Base-by-base conservation (phyloP, 2,113 vertebrate genomes). In the Clinocottus analis region DNA sequence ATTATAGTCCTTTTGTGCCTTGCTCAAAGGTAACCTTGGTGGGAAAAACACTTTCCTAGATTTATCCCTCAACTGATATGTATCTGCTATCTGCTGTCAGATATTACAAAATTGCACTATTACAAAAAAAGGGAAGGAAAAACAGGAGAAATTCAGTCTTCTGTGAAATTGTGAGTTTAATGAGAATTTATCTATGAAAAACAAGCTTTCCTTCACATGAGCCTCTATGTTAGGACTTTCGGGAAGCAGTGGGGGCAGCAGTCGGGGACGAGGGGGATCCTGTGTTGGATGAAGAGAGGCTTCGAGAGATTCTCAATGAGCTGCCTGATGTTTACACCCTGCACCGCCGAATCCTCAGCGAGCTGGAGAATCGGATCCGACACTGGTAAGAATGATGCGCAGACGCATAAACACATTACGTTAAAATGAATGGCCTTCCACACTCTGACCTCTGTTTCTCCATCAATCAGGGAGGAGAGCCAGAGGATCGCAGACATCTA, bases 401-500 rank as follows among this genome's bases (percentile, higher is more conserved):
- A 23, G 17, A 55, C n/a, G 11, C 23, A 56, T 27, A 5, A 56
- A 56, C 53, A 27, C 61, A 60, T 41, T n/a, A 56, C 3, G 51
- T 25, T 39, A 14, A 58, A 67, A 79, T 0, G 1, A 62, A 27
- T 33, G 27, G 27, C 2, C 17, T 8, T 62, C 49, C 19, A 51
- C 2, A 11, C 13, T 49, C 23, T 43, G 21, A n/a, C 55, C 23
- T 65, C 17, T 64, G 19, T 77, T 25, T 84, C 9, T 58, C 81
- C 47, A 53, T 77, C 58, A 53, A 72, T 69, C 91, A 99, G 98
- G 97, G 96, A 98, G 16, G 94, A 95, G 80, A 94, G 94, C 60
- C 97, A 95, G 88, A 95, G 93, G 82, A 95, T 99, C 77, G 97
- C 97, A 21, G 96, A 97, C 59, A 82, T 98, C 87, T 96, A 99